These are phyloP conservation scores for Chascanopsetta lugubris DNA, from an alignment of 2,113 vertebrate species.

Conservation along the genomic window DNA sequence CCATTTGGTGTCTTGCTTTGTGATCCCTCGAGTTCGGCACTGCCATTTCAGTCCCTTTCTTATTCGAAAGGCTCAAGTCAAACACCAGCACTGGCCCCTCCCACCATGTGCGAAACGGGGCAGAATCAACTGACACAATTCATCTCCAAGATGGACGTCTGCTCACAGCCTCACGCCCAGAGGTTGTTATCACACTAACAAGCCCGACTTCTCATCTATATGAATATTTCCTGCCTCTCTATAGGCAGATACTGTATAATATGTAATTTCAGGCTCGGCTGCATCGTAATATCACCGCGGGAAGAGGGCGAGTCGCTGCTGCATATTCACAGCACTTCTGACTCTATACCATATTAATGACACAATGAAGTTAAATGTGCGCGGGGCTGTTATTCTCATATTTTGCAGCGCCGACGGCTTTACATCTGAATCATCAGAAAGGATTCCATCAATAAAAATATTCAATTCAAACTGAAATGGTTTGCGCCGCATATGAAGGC, in stretches of 20 bases:
- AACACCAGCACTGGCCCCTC: background rate
- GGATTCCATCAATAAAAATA: constrained; percentile 12
- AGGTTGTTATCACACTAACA: constrained; percentile 28
- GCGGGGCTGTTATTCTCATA: constrained; percentile 3
- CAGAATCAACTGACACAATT: constrained; percentile 10
- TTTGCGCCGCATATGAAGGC: constrained; percentile 6
- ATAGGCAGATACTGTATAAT: constrained; percentile 30
- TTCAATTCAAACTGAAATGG: constrained; percentile 13
- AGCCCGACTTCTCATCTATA: constrained; percentile 4
- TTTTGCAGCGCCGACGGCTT: constrained; percentile 1
- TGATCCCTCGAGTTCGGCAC: constrained; percentile 34
- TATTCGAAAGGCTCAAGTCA: constrained; percentile 15
- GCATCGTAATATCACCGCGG: constrained; percentile 31
- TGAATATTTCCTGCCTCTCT: constrained; percentile 11
- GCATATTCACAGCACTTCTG: background rate
- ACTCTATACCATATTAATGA: constrained; percentile 1
- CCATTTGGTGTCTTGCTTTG: constrained; percentile 42
- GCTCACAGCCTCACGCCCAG: background rate
- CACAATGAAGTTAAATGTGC: constrained; percentile 23
- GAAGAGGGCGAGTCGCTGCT: constrained; percentile 2
- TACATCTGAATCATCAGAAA: constrained; percentile 14
- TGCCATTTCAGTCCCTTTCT: constrained; percentile 2
- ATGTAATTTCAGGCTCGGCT: constrained; percentile 65
- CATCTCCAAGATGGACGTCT: background rate
- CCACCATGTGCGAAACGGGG: constrained; percentile 3